Evolutionary conservation across 2,888 invertebrate species (phyloP).

Genomic region (Dugesia japonica): DNA sequence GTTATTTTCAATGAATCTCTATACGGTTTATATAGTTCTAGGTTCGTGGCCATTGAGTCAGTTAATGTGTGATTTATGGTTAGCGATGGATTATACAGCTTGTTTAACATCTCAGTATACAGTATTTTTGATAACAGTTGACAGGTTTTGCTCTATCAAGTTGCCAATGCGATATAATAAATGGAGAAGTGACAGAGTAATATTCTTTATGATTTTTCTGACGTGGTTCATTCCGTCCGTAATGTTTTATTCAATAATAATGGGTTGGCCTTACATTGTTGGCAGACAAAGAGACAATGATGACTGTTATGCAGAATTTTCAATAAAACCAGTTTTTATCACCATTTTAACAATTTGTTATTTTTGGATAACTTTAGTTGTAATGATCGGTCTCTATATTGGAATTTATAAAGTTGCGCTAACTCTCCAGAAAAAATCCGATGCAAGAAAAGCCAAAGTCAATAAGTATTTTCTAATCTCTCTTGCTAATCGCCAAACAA

Average conservation of each 20-base stretch:
- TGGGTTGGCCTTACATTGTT: slow-evolving; percentile 87
- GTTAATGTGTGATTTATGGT: slow-evolving; percentile 85
- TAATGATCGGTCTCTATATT: slow-evolving; percentile 81
- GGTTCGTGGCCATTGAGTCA: slow-evolving; percentile 92
- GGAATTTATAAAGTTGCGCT: slow-evolving; percentile 92
- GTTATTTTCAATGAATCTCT: slow-evolving; percentile 92
- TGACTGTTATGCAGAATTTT: slow-evolving; percentile 76
- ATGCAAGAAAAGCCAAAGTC: slow-evolving; percentile 74
- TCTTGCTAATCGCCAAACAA: neutral
- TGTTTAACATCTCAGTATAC: slow-evolving; percentile 97
- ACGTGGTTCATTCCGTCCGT: slow-evolving; percentile 91
- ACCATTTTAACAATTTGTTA: slow-evolving; percentile 86
- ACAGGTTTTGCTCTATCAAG: slow-evolving; percentile 92
- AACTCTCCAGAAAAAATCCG: slow-evolving; percentile 87
- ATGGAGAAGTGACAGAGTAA: slow-evolving; percentile 82
- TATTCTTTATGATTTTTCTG: slow-evolving; percentile 81
- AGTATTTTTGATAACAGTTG: slow-evolving; percentile 88
- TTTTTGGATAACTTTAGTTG: slow-evolving; percentile 87
- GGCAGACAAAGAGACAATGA: slow-evolving; percentile 62
- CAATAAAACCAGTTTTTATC: slow-evolving; percentile 89
- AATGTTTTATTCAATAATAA: slow-evolving; percentile 88
- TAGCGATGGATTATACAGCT: slow-evolving; percentile 93
- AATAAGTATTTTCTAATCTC: slow-evolving; percentile 35
- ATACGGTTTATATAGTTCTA: slow-evolving; percentile 84
- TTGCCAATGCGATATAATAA: slow-evolving; percentile 87